phyloP scores from a whole-genome alignment of 2,888 invertebrate species.

The Lasioglossum morio region DNA sequence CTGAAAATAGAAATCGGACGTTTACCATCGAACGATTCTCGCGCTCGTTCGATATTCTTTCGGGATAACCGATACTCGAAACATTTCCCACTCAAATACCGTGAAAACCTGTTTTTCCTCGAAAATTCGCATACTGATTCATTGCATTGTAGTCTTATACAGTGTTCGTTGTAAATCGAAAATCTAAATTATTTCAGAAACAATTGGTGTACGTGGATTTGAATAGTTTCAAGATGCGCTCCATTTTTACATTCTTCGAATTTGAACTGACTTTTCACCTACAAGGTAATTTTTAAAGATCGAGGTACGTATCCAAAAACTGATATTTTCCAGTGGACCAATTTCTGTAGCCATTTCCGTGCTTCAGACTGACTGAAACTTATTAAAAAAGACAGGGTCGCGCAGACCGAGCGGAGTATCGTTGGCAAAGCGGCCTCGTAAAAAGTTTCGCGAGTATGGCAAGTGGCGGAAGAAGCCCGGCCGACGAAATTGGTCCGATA shows the following conservation, averaged over 20 bases:
- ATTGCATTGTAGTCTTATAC: no score
- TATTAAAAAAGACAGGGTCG: background rate
- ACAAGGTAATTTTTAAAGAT: no score
- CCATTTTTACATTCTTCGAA: no score
- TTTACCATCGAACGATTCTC: constrained; percentile 10
- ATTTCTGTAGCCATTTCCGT: background rate
- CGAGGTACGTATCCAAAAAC: background rate
- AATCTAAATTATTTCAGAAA: no score
- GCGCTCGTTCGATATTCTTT: background rate
- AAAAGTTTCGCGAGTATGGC: background rate
- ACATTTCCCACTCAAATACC: background rate
- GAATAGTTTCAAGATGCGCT: no score
- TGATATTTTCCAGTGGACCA: background rate
- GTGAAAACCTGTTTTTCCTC: background rate
- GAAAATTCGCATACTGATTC: no score
- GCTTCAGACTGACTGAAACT: background rate
- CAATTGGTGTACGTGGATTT: no score
- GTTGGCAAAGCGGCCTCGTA: background rate
- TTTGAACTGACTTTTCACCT: no score
- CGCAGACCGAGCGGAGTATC: background rate
- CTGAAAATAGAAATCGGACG: constrained; percentile 4
- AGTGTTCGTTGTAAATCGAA: no score
- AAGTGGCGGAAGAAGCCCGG: background rate
- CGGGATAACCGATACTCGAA: background rate
- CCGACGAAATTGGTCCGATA: background rate